phyloP scores from a whole-genome alignment of 2,113 vertebrate species.

The Tautogolabrus adspersus region DNA sequence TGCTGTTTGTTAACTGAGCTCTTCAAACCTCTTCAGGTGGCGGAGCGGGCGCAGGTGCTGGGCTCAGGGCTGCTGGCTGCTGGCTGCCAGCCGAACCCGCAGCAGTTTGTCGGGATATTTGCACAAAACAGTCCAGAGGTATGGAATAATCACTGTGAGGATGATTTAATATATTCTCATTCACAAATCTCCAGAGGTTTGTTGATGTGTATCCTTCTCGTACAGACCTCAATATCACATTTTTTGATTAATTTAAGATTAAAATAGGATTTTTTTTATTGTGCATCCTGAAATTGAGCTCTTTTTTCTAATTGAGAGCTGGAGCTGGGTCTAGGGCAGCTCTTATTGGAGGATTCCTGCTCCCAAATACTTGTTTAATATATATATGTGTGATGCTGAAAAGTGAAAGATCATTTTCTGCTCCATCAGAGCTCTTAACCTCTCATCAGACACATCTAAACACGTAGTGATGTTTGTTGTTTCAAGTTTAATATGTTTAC shows the following conservation, averaged over 20 bases:
- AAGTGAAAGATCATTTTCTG: conserved; percentile 40
- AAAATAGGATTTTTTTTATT: background rate
- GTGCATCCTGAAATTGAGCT: conserved; percentile 2
- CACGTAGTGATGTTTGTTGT: background rate
- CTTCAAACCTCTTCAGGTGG: conserved; percentile 73
- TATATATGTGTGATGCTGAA: background rate
- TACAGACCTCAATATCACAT: background rate
- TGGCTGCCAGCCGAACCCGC: conserved; percentile 80
- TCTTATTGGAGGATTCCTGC: conserved; percentile 36
- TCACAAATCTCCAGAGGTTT: background rate
- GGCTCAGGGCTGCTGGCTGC: conserved; percentile 84
- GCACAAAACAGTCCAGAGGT: conserved; percentile 87
- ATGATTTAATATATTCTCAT: background rate
- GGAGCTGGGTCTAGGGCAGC: conserved; percentile 36
- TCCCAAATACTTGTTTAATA: conserved; percentile 42
- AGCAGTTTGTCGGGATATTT: conserved; percentile 84
- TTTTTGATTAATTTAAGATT: background rate
- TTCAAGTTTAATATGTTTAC: background rate
- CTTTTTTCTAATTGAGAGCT: conserved; percentile 21
- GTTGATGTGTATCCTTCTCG: background rate
- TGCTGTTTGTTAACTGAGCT: conserved; percentile 12
- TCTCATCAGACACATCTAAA: conserved; percentile 25
- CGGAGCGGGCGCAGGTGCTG: conserved; percentile 78
- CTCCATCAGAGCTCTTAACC: conserved; percentile 39
- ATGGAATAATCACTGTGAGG: background rate